Evolutionary conservation across 2,797 vertebrate genomes (phyloP), one percentile per base, ranked within the genome.

Genomic region (Tinamus major): DNA sequence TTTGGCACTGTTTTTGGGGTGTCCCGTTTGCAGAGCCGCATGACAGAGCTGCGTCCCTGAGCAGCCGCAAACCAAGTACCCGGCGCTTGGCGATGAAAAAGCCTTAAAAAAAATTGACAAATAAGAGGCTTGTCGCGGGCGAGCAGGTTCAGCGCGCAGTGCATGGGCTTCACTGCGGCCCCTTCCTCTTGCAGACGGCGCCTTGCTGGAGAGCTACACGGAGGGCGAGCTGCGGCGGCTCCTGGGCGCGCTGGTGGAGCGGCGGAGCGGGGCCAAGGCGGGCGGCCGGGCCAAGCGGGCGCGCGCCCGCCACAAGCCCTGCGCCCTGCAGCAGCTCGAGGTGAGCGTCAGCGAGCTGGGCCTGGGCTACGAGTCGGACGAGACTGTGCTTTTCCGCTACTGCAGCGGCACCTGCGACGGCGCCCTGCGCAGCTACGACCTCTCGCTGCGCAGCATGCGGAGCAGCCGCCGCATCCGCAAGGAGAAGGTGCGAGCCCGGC

Each of bases 171-270:
- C 26, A 29, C 27, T 15, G 51, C 51, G 27, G 1, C 15, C 68
- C 85, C 37, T 96, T 90, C 69, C 69, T 71, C 81, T 89, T 93
- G 89, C 95, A 98, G 98, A 98, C 90, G 95, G 96, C 48, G 95
- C 97, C 76, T 97, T 99, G 97, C 97, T 99, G 93, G 98, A 99
- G 98, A 99, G 98, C 97, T 99, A 99, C 97, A 99, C 99, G 0
- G 98, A 99, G 59, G 98, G 98, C 26, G 99, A 99, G 93, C 97
- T 99, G 29, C 98, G 98, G 74, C 98, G 98, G 78, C 98, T 99
- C 85, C 1, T 97, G 97, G 53, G 98, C 98, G 23, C 96, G 29
- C 53, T 99, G 92, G 97, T 98, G 39, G 97, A 98, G 88, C 51
- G 51, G 26, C 51, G 26, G 26, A 15, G 51, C 49, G 49, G 26